Percentiles rank a stretch among this genome's conserved stretches.
Conservation (phyloP, 2,888 invertebrate genomes). For the Odontocolon sp. region DNA sequence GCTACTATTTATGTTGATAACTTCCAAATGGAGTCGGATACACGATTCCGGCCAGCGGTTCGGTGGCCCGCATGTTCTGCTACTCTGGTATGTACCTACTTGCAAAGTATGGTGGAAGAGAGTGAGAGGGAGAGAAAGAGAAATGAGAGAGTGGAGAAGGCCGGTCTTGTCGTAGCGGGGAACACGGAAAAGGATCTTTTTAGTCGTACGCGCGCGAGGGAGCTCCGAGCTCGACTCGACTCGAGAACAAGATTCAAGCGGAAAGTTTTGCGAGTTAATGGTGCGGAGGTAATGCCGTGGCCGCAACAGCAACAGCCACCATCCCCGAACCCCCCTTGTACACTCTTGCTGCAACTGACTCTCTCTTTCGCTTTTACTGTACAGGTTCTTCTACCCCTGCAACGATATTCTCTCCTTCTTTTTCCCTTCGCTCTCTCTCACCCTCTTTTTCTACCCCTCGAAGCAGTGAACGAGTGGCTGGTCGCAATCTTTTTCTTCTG, state of each 20-base stretch:
- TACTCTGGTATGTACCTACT: constrained; percentile 67
- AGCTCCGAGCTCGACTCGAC: constrained; percentile 66
- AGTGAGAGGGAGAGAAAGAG: constrained; percentile 17
- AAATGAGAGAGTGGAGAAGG: constrained; percentile 33
- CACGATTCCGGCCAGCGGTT: constrained; percentile 63
- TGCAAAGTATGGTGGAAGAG: constrained; percentile 69
- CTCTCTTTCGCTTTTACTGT: constrained; percentile 60
- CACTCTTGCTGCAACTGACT: constrained; percentile 53
- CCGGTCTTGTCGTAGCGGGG: constrained; percentile 28
- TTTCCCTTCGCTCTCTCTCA: constrained; percentile 48
- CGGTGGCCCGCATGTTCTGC: constrained; percentile 59
- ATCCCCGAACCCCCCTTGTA: constrained; percentile 58
- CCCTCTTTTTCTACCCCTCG: constrained; percentile 61
- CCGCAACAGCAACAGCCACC: constrained; percentile 79
- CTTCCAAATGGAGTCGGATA: constrained; percentile 76
- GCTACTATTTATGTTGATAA: constrained; percentile 76
- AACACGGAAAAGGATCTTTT: constrained; percentile 69
- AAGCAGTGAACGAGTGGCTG: constrained; percentile 63
- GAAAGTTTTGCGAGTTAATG: constrained; percentile 81
- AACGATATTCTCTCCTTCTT: constrained; percentile 61
- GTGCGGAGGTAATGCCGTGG: constrained; percentile 79
- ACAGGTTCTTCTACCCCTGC: constrained; percentile 54
- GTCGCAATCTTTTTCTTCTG: constrained; percentile 72
- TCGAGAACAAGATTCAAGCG: constrained; percentile 80
- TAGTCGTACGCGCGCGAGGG: constrained; percentile 67